phyloP scores from a whole-genome alignment of 2,797 vertebrate genomes.

The Sandelia bainsii region DNA sequence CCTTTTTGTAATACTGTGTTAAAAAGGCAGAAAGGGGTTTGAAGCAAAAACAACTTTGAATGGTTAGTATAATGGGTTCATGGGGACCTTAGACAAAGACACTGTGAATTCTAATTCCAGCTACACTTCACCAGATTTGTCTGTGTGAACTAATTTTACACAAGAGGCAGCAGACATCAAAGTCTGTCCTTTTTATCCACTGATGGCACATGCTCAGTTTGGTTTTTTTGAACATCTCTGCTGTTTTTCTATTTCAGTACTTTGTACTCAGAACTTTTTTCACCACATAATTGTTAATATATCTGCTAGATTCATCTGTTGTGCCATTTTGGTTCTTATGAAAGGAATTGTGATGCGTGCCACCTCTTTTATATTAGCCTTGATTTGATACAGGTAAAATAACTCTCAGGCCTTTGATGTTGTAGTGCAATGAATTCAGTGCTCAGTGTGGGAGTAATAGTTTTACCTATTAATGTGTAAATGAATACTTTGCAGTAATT shows the following conservation, averaged over 20 bases:
- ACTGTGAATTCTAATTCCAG: slow-evolving; percentile 69
- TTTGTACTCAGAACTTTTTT: slow-evolving; percentile 41
- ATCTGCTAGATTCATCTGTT: slow-evolving; percentile 31
- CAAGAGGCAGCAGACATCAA: slow-evolving; percentile 62
- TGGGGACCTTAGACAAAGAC: slow-evolving; percentile 70
- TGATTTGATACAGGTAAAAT: slow-evolving; percentile 30
- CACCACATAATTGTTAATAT: slow-evolving; percentile 40
- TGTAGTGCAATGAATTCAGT: slow-evolving; percentile 10
- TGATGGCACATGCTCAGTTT: slow-evolving; percentile 44
- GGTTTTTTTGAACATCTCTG: slow-evolving; percentile 51
- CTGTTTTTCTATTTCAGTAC: slow-evolving; percentile 45
- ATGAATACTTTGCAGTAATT: neutral
- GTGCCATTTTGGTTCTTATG: slow-evolving; percentile 61
- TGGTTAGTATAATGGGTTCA: slow-evolving; percentile 68
- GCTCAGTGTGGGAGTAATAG: slow-evolving; percentile 5
- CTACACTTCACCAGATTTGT: slow-evolving; percentile 68
- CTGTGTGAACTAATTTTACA: slow-evolving; percentile 76
- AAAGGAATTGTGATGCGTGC: slow-evolving; percentile 41
- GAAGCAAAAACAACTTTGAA: slow-evolving; percentile 69
- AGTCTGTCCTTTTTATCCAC: slow-evolving; percentile 49
- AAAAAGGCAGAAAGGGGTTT: slow-evolving; percentile 67
- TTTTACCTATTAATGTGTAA: slow-evolving; percentile 14
- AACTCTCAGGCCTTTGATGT: slow-evolving; percentile 31
- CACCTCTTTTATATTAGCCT: slow-evolving; percentile 38
- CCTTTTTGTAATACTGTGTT: slow-evolving; percentile 51